Conservation (phyloP, 2,888 invertebrate species). For the Patella depressa region DNA sequence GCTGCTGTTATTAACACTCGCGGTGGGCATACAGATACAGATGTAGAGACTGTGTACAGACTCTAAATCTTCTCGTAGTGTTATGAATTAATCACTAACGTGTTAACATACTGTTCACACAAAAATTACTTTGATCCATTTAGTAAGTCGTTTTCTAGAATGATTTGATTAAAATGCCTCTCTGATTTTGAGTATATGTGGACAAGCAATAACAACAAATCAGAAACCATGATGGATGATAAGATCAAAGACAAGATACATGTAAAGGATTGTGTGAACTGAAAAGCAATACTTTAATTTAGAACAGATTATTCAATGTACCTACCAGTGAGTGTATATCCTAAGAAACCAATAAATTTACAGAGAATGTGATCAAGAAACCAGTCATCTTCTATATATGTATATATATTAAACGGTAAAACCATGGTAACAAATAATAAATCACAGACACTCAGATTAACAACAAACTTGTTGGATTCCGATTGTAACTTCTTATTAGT, state of each 20-base stretch:
- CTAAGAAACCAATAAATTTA: conserved; percentile 43
- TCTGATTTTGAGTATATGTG: background rate
- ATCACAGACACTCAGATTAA: conserved; percentile 50
- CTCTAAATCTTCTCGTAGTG: too few species aligned
- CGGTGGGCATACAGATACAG: too few species aligned
- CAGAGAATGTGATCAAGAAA: conserved; percentile 36
- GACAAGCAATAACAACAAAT: background rate
- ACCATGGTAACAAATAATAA: conserved; percentile 42
- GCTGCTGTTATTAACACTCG: too few species aligned
- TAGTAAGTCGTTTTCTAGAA: too few species aligned
- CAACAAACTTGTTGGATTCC: conserved; percentile 46
- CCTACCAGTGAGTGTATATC: conserved; percentile 49
- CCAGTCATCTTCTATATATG: conserved; percentile 45
- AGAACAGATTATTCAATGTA: background rate
- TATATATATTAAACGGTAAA: conserved; percentile 54
- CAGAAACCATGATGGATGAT: background rate
- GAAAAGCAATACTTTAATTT: background rate
- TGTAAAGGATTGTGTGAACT: conserved; percentile 11
- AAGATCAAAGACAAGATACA: background rate
- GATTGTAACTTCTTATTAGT: conserved; percentile 45
- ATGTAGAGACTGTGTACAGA: too few species aligned
- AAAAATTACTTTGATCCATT: too few species aligned
- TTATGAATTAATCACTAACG: too few species aligned
- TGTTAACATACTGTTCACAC: too few species aligned
- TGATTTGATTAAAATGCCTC: too few species aligned